These are phyloP conservation scores for Melieria omissa DNA, from an alignment of 2,888 invertebrate species.

Conservation along the genomic window DNA sequence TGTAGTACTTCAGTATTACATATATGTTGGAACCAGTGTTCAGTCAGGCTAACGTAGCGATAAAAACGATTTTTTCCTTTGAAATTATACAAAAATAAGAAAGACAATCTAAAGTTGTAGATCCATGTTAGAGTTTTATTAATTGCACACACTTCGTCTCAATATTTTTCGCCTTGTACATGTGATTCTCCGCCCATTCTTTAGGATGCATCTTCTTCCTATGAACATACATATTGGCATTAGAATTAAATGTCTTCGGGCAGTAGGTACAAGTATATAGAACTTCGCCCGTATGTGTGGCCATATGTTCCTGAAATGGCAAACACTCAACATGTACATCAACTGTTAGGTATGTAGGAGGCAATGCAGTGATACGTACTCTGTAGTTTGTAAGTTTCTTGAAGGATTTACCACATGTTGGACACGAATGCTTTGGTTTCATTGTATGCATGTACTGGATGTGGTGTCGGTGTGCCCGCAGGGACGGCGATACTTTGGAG, in stretches of 20 bases:
- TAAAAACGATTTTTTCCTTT: no score
- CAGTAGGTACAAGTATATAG: conserved; percentile 60
- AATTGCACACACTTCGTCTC: neutral
- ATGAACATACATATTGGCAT: conserved; percentile 61
- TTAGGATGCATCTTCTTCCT: conserved; percentile 60
- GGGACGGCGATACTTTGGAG: conserved; percentile 56
- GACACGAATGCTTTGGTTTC: conserved; percentile 58
- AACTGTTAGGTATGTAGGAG: neutral
- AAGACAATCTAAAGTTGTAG: no score
- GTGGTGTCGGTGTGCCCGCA: conserved; percentile 58
- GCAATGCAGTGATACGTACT: neutral
- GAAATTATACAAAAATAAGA: no score
- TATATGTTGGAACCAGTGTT: no score
- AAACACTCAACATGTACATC: neutral
- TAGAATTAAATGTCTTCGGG: conserved; percentile 60
- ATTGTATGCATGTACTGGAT: conserved; percentile 60
- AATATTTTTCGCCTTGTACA: neutral
- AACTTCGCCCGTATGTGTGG: conserved; percentile 54
- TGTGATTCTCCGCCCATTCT: conserved; percentile 56
- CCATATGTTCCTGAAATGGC: neutral
- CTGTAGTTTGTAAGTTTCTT: conserved; percentile 44
- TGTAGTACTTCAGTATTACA: no score
- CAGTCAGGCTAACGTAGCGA: no score
- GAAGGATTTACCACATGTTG: conserved; percentile 63
- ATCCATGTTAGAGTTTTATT: no score